Base-by-base conservation (phyloP, 2,113 vertebrate genomes). In the Odocoileus virginianus region DNA sequence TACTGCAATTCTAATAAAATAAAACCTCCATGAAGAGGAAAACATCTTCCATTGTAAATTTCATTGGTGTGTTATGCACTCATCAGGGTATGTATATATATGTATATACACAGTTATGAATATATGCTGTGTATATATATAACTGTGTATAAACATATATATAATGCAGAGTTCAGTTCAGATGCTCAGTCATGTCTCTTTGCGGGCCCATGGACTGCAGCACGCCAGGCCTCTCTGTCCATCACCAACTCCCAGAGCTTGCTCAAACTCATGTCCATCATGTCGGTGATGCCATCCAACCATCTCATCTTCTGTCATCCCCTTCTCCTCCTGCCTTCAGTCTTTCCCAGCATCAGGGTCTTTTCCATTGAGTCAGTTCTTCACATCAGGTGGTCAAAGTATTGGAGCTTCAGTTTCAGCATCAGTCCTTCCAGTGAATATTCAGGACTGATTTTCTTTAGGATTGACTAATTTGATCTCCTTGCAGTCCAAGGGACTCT, bases 1-100 rank as follows among this genome's bases (percentile, higher is more conserved):
- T 36, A 33, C 14, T 36, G 36, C 1, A 13, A 45, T 76, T 45
- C 60, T 64, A 67, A 71, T 71, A 50, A 86, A 81, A 83, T 47
- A 90, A 11, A 76, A 10, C 7, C 8, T 57, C 33, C 23, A 19
- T 17, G 6, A 87, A 78, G 16, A 30, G 11, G 23, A 50, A 64
- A 50, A 1, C 4, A 21, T 8, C 4, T 3, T 79, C 45, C n/a
- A 19, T 28, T 9, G 7, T 30, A 61, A 2, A 19, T 83, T 36
- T 87, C 86, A 23, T 6, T 40, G 11, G 23, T 7, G 43, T 52
- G 1, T 67, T 64, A 40, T 25, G 33, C 11, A 84, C 11, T 25
- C 33, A 40, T 54, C 13, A 52, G 17, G 3, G 1, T 40, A 23
- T 1, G 0, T 30, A 12, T 21, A 50, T 79, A 19, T 11, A 30